Evolutionary conservation across 1,140 invertebrate genomes (phyloP), one percentile per base, ranked within the genome.

Genomic region (Macrostomum lignano): DNA sequence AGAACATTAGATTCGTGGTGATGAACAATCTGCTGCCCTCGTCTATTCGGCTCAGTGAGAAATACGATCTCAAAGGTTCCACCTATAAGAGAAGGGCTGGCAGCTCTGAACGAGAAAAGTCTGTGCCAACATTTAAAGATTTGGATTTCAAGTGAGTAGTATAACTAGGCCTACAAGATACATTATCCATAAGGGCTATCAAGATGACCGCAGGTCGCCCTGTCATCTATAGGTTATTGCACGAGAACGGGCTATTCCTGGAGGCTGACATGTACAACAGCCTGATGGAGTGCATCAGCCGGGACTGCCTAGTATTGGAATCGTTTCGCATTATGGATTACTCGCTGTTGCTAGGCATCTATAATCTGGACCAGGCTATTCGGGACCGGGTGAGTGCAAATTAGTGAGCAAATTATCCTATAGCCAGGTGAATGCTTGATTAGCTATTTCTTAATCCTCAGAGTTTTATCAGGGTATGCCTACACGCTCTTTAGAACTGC

Each of bases 281-380:
- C 9, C 64, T 96, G 25, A 69, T 88, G 7, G 84, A 84, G 60
- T 91, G 84, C 23, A 78, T 96, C 48, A 72, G 82, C 53, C 65
- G 84, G 44, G 88, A 98, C 58, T 93, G 84, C 61, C 64, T 82
- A 36, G 86, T 69, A 47, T 13, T 15, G 46, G 79, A 93, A 60
- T 86, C 78, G 51, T 94, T 94, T 60, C 88, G 91, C 66, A 94
- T 94, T 43, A 96, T 94, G 86, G 86, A 96, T 58, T 94, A 91
- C 59, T 86, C 78, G 40, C 65, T 93, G 36, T 65, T 96, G 25
- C 69, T 96, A 32, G 82, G 81, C 25, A 73, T 94, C 39, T 82
- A 93, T 53, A 54, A 58, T 37, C 36, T 56, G 19, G 51, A 57
- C 32, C 26, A 38, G 21, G 45, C 46, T 3, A 40, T 38, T 23